Base-by-base conservation (phyloP, 2,888 invertebrate species). In the Gortyna flavago region DNA sequence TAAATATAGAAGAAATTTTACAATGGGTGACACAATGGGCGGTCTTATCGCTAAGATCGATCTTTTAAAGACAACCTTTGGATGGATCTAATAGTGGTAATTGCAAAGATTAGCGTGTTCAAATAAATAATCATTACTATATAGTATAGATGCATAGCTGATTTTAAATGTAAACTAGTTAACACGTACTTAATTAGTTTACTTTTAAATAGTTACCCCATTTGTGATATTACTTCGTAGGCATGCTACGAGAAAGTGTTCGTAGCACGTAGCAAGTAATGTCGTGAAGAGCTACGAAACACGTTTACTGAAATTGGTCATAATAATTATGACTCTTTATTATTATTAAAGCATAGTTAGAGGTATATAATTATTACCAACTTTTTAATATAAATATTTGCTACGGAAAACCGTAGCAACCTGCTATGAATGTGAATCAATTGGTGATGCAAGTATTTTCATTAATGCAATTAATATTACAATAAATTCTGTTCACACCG, bases 231-330 rank as follows among this genome's bases (percentile, higher is more conserved):
- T 16, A 11, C 18, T 35, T 48, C 65, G 77, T 81, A 81, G 48
- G 57, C 61, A 67, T 51, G 70, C 81, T 81, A 80, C 70, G 70
- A 13, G 62, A 21, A 18, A 21, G 18, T 32, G 18, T 57, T 67
- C 75, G 75, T 77, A 80, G 81, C 57, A 21, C 68, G 80, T 80
- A 80, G 80, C 69, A 32, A 61, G 18, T 21, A 8, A 66, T 8
- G 11, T 9, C n/a, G 13, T 7, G 3, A 9, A 2, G 7, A 18
- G 81, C 81, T 80, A 80, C 80, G 59, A 74, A 44, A n/a, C n/a
- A 35, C 44, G 29, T 35, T 67, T 16, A 29, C 35, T 25, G 54
- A 61, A 61, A 61, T 35, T 54, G 2, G 21, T 77, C 18, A 3
- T 25, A n/a, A 57, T 57, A n/a, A n/a, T 57, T 57, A 25, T 1